Conservation (phyloP, 2,797 vertebrate species). For the Poeciliopsis gracilis region DNA sequence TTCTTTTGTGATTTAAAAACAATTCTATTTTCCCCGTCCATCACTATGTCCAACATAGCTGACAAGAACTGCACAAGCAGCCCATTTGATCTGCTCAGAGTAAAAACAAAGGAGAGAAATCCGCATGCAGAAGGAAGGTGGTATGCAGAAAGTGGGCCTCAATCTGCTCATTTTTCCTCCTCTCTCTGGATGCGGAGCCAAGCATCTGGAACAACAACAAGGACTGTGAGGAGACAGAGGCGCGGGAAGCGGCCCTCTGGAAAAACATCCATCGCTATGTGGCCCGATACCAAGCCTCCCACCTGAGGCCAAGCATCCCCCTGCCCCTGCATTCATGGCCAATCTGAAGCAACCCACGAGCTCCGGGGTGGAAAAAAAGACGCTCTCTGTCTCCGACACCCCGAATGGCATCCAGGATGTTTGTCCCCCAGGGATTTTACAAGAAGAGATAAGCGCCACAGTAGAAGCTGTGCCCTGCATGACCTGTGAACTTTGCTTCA, state of each 20-base stretch:
- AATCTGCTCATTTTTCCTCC: conserved; percentile 67
- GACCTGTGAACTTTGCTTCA: conserved; percentile 43
- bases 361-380: conserved; percentile 63
- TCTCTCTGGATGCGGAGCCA: conserved; percentile 64
- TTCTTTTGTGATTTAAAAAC: not conserved
- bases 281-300: conserved; percentile 81
- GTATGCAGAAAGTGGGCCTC: conserved; percentile 87
- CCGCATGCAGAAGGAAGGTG: conserved; percentile 37
- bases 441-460: conserved; percentile 58
- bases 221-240: conserved; percentile 83
- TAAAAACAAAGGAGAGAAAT: not conserved
- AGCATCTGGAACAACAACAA: conserved; percentile 84
- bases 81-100: not conserved
- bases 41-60: not conserved
- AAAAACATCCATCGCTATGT: conserved; percentile 85
- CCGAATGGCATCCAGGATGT: conserved; percentile 76
- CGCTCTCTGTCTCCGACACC: conserved; percentile 82
- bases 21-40: not conserved
- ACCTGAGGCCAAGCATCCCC: conserved; percentile 66
- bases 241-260: conserved; percentile 87
- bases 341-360: conserved; percentile 83
- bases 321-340: conserved; percentile 74
- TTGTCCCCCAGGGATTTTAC: conserved; percentile 64
- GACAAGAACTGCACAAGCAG: not conserved
- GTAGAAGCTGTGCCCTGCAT: conserved; percentile 34